Base-by-base conservation (phyloP, 2,113 vertebrate genomes). In the Calidris pygmaea region DNA sequence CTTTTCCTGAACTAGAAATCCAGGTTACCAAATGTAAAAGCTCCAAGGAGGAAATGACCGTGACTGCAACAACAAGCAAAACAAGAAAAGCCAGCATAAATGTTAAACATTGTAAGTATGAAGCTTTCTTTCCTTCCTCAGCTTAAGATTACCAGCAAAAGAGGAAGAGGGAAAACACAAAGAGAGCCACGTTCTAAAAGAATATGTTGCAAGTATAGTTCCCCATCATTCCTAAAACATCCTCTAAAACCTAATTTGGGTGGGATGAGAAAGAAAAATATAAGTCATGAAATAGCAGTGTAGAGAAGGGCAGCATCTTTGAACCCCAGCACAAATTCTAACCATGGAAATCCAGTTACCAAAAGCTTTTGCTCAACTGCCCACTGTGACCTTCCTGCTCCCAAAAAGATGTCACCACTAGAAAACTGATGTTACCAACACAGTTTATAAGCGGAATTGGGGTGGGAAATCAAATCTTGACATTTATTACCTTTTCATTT, bases 401-500 rank as follows among this genome's bases (percentile, higher is more conserved):
- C 71, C 56, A 72, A 56, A 87, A 92, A 77, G 58, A 82, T 41
- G 26, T 47, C 3, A 6, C 62, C 66, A 53, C 50, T 76, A 79
- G 66, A 96, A 92, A 96, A 94, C 78, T 41, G 77, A 95, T 68
- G 58, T 74, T 89, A 72, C 84, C 48, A 89, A 76, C 43, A 84
- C 41, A 56, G 56, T 67, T 86, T 72, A n/a, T 75, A 94, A 89
- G 66, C 89, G 58, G 39, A 45, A 94, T n/a, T 23, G 12, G 55
- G 56, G 32, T 89, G 53, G 50, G 47, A 75, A 91, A 95, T 95
- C 71, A 92, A 94, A 77, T 73, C 63, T 35, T 89, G 84, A 95
- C 91, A 76, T 95, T 95, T 96, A 94, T 91, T 94, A 87, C 53
- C 45, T 93, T 96, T 87, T 85, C 74, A 73, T 91, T 95, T 94